Evolutionary conservation across 2,888 invertebrate species (phyloP).

Genomic region (Cryptus armator): DNA sequence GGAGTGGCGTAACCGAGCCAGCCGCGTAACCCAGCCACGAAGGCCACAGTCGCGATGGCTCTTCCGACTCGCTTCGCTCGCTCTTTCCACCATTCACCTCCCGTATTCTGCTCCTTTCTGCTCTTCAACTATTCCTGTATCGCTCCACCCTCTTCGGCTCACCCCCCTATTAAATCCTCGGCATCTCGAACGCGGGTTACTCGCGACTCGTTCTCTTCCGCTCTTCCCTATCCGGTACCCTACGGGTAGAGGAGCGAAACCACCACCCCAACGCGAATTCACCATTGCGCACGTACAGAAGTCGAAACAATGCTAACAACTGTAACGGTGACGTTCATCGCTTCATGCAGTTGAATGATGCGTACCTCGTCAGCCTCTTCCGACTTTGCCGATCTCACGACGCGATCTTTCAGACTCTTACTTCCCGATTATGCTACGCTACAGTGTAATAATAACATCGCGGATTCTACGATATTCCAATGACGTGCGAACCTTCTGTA

Average conservation of each 20-base stretch:
- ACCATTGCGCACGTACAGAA: conserved; percentile 20
- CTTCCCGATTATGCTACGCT: too few species aligned
- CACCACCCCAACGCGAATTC: conserved; percentile 25
- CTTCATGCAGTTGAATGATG: not conserved
- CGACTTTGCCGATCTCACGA: not conserved
- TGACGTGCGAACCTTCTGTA: too few species aligned
- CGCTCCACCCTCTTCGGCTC: not conserved
- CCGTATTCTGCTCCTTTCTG: not conserved
- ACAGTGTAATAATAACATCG: too few species aligned
- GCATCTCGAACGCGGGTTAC: too few species aligned
- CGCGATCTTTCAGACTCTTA: too few species aligned
- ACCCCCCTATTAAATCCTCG: conserved; percentile 9
- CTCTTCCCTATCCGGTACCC: not conserved
- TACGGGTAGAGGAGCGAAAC: not conserved
- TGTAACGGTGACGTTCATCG: not conserved
- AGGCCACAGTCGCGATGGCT: conserved; percentile 55
- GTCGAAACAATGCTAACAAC: not conserved
- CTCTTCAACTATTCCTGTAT: conserved; percentile 22
- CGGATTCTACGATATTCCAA: too few species aligned
- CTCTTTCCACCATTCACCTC: not conserved
- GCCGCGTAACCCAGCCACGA: conserved; percentile 45
- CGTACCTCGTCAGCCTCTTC: not conserved
- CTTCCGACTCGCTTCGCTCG: conserved; percentile 13
- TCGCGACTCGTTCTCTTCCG: not conserved
- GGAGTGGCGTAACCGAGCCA: conserved; percentile 73